Conservation (phyloP, 2,888 invertebrate species). For the Plebejus melissa region DNA sequence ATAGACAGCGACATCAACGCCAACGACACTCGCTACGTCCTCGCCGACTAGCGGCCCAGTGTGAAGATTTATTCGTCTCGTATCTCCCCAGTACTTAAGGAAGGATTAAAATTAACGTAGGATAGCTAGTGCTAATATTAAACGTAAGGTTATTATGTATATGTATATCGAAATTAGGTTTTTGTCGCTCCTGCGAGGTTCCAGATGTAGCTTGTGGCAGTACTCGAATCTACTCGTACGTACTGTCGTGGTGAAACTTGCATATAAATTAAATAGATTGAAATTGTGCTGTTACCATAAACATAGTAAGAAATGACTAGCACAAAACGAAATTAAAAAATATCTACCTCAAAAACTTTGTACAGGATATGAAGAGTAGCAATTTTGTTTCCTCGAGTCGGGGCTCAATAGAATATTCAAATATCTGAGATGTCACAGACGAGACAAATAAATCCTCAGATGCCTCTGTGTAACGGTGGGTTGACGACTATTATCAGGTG, state of each 20-base stretch:
- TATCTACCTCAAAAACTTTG: constrained; percentile 17
- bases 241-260: background rate
- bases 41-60: constrained; percentile 11
- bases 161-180: background rate
- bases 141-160: background rate
- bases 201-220: background rate
- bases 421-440: constrained; percentile 13
- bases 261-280: background rate
- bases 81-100: background rate
- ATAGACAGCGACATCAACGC: constrained; percentile 68
- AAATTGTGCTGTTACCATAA: background rate
- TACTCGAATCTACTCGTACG: background rate
- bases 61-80: constrained; percentile 24
- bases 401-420: background rate
- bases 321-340: constrained; percentile 10
- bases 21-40: constrained; percentile 45
- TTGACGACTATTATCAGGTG: background rate
- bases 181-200: background rate
- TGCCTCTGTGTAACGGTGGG: background rate
- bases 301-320: background rate
- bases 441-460: constrained; percentile 22
- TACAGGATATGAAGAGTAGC: background rate
- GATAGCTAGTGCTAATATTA: constrained; percentile 15
- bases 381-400: background rate
- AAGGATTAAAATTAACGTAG: constrained; percentile 15